These are phyloP conservation scores for Epinephelus moara DNA, from an alignment of 2,113 vertebrate genomes.

Conservation along the genomic window DNA sequence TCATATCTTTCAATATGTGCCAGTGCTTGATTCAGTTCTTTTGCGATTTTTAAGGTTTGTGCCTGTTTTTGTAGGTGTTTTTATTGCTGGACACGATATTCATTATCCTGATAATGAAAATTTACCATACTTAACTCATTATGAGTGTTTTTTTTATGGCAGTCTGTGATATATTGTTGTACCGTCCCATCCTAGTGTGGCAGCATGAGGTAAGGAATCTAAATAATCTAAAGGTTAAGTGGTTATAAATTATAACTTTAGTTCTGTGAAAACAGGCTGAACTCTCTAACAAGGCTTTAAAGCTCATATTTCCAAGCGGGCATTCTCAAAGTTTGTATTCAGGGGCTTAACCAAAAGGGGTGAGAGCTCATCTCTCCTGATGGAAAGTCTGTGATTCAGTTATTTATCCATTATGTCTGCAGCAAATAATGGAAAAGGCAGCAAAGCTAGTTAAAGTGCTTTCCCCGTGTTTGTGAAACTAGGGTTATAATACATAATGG, in stretches of 20 bases:
- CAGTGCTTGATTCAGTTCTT: too few relatives aligned
- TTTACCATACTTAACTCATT: too few relatives aligned
- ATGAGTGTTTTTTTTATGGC: too few relatives aligned
- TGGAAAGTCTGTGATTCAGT: conserved; percentile 6
- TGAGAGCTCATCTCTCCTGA: conserved; percentile 23
- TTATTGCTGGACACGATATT: too few relatives aligned
- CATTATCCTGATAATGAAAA: too few relatives aligned
- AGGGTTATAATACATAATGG: conserved; percentile 34
- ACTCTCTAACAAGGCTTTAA: background rate
- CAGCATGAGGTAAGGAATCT: background rate
- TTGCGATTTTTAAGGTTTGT: too few relatives aligned
- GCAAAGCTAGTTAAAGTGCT: conserved; percentile 17
- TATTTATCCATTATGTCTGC: conserved; percentile 34
- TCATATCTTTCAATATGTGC: too few relatives aligned
- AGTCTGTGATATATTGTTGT: too few relatives aligned
- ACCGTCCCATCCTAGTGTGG: too few relatives aligned
- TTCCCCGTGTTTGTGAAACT: conserved; percentile 9
- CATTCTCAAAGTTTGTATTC: conserved; percentile 1
- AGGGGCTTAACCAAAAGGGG: background rate
- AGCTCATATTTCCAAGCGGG: background rate
- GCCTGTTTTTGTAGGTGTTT: too few relatives aligned
- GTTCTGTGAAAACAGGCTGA: background rate
- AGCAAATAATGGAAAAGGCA: conserved; percentile 33
- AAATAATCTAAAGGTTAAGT: background rate
- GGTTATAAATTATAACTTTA: background rate